Evolutionary conservation across 2,113 vertebrate species (phyloP), one percentile per base, ranked within the genome.

Genomic region (Hyla sarda): DNA sequence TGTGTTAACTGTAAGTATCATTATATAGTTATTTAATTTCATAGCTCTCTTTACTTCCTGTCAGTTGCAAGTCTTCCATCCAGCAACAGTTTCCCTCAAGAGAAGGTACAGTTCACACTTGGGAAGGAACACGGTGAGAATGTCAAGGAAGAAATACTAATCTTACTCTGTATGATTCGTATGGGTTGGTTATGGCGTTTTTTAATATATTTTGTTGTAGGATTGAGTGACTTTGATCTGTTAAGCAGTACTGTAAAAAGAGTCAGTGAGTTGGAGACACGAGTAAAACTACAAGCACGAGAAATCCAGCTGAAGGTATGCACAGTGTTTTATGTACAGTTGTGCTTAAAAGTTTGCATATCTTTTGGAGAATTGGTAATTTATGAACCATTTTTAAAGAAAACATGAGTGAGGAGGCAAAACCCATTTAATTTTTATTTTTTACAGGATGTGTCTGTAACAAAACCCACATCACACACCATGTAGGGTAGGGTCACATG

Each of bases 291-390:
- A 54, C 97, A 98, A 89, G 89, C 89, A 0, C 75, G 90, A 0
- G 95, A 97, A 89, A 90, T 97, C 0, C 83, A 91, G 19, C 25
- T 54, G 54, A 96, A 97, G 95, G 98, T 98, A 90, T 89, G 77
- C 19, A 11, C 10, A 7, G 14, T n/a, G n/a, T n/a, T n/a, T n/a
- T n/a, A n/a, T n/a, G n/a, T n/a, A n/a, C n/a, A n/a, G n/a, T n/a
- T n/a, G n/a, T n/a, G n/a, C n/a, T n/a, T n/a, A n/a, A n/a, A n/a
- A n/a, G n/a, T n/a, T n/a, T n/a, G n/a, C n/a, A n/a, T n/a, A n/a
- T n/a, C n/a, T n/a, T n/a, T n/a, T n/a, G n/a, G n/a, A n/a, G n/a
- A n/a, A n/a, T n/a, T n/a, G n/a, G n/a, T n/a, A n/a, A n/a, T n/a
- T n/a, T n/a, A n/a, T n/a, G n/a, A n/a, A n/a, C n/a, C n/a, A n/a